Evolutionary conservation across 2,797 vertebrate species (phyloP).

Genomic region (Buphagus erythrorhynchus): DNA sequence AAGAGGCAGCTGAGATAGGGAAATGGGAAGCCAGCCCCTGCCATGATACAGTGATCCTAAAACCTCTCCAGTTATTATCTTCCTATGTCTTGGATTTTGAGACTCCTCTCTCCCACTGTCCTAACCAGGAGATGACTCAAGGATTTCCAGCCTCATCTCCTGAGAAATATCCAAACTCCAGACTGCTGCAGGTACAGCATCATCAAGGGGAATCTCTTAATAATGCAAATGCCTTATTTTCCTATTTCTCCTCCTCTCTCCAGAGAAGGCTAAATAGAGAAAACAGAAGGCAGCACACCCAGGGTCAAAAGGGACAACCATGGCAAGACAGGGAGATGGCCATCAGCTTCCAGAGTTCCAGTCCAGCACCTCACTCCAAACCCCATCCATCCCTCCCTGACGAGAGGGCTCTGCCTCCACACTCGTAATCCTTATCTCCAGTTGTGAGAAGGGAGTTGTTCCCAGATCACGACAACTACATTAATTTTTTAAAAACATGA

Average conservation of each 20-base stretch:
- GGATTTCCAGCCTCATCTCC: background rate
- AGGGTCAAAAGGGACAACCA: background rate
- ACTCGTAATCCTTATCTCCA: conserved; percentile 2
- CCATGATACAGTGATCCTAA: background rate
- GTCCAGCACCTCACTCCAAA: background rate
- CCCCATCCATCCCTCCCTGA: background rate
- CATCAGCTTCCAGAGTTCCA: background rate
- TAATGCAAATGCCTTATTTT: background rate
- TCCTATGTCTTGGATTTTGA: background rate
- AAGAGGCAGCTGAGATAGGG: background rate
- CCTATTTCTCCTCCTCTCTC: background rate
- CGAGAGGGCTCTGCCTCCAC: background rate
- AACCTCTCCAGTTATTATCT: background rate
- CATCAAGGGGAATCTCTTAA: background rate
- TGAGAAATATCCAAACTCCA: background rate
- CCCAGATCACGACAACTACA: background rate
- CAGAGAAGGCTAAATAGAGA: background rate
- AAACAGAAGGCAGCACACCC: background rate
- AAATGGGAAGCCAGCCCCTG: background rate
- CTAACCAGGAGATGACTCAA: background rate
- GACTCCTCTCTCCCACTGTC: background rate
- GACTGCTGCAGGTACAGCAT: background rate
- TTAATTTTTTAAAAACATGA: background rate
- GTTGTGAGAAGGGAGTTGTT: background rate
- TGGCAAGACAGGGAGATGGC: background rate